Base-by-base conservation (phyloP, 1,140 invertebrate species). In the Leptopilina clavipes region DNA sequence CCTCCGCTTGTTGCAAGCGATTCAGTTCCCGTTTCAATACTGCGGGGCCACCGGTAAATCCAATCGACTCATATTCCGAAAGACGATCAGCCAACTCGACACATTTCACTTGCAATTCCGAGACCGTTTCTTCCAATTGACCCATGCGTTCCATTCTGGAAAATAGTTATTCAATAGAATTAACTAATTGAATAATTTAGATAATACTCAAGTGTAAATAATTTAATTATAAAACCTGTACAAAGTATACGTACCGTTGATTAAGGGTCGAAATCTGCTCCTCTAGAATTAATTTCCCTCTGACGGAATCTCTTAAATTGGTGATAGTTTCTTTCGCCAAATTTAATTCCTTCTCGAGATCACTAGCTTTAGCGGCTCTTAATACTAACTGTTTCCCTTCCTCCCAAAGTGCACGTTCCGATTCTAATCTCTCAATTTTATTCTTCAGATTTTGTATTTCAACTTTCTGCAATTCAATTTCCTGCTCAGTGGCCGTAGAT, bases 271-370 rank as follows among this genome's bases (percentile, higher is more conserved):
- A 81, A 82, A 91, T 87, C 81, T 89, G 87, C 73, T 91, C 90
- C 79, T 91, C 90, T 7, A 91, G 73, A 37, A 91, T 82, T 54
- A 91, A 73, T 79, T 91, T 91, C 6, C 89, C 90, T 74, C 84
- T 88, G 2, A 91, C 82, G 0, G 87, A 85, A 77, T 90, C 89
- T 44, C 85, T 84, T 12, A 90, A 71, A 0, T 82, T 14, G 14
- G 3, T 10, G 37, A 90, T 88, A 0, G 78, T 82, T 54, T 88
- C 85, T 72, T 82, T 89, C 1, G 88, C 86, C 0, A 7, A 1
- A 3, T 75, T 74, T 6, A 91, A 78, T 76, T 90, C 89, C 73
- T 85, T 89, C 56, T 91, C 89, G 5, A 89, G 73, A 3, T 89
- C 86, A 7, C 74, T 86, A 0, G 86, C 89, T 76, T 79, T 82